phyloP scores from a whole-genome alignment of 1,140 invertebrate species.

The Calycopis cecrops region DNA sequence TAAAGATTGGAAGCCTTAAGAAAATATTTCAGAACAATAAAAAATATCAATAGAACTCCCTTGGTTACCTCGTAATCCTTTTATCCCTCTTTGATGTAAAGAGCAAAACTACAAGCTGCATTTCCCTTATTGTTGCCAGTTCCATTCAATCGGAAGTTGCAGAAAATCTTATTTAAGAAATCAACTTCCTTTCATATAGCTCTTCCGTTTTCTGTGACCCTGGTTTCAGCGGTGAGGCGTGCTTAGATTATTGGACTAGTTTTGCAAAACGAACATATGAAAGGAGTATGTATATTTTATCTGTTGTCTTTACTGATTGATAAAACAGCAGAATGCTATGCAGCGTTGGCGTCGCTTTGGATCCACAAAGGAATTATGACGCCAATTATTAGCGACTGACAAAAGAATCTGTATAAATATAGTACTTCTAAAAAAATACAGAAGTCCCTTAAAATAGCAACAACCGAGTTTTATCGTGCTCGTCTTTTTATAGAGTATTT shows the following conservation, averaged over 20 bases:
- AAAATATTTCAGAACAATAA: conserved; percentile 9
- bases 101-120: background rate
- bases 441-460: background rate
- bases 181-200: background rate
- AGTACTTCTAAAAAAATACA: background rate
- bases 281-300: too few relatives aligned
- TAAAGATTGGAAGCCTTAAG: background rate
- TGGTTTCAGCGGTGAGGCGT: too few relatives aligned
- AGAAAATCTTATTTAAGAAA: conserved; percentile 6
- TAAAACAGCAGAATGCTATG: too few relatives aligned
- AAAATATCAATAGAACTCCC: conserved; percentile 3
- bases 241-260: too few relatives aligned
- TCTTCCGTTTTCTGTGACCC: background rate
- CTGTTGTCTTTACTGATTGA: too few relatives aligned
- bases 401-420: background rate
- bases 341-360: too few relatives aligned
- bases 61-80: conserved; percentile 2
- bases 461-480: background rate
- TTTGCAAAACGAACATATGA: too few relatives aligned
- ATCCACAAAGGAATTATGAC: too few relatives aligned
- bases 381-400: conserved; percentile 1
- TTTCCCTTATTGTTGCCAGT: conserved; percentile 3
- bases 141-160: background rate
- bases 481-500: background rate
- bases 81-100: background rate